Percentiles rank a stretch among this genome's conserved stretches.
Conservation (phyloP, 2,888 invertebrate genomes). For the Azorinus chamasolen region DNA sequence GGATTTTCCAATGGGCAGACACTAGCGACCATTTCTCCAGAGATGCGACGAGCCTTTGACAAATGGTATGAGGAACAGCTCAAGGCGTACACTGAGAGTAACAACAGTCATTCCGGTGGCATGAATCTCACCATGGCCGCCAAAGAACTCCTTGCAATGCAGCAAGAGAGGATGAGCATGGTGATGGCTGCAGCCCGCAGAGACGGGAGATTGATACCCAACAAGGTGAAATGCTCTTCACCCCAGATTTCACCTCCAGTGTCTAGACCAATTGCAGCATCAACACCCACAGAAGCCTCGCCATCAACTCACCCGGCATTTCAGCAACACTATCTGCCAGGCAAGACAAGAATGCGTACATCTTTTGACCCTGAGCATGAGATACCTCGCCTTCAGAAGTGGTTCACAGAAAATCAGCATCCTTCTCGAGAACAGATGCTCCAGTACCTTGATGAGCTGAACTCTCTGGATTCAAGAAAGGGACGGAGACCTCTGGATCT, state of each 20-base stretch:
- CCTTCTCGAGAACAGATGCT: conserved; percentile 98
- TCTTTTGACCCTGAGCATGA: conserved; percentile 99
- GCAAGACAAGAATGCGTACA: conserved; percentile 93
- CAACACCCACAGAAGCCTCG: conserved; percentile 50
- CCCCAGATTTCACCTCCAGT: conserved; percentile 41
- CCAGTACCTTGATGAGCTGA: conserved; percentile 97
- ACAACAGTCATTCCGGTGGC: conserved; percentile 34
- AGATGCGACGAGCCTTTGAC: conserved; percentile 95
- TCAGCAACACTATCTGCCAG: conserved; percentile 61
- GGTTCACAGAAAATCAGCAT: conserved; percentile 99
- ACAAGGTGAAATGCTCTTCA: conserved; percentile 16
- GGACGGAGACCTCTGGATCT: conserved; percentile 97
- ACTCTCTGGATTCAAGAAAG: conserved; percentile 93
- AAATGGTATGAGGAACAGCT: conserved; percentile 92
- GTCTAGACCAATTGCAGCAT: conserved; percentile 53
- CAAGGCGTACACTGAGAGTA: conserved; percentile 45
- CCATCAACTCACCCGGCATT: conserved; percentile 55
- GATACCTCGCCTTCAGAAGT: conserved; percentile 97
- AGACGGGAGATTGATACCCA: not conserved
- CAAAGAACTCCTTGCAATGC: conserved; percentile 50
- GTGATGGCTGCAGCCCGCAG: conserved; percentile 8
- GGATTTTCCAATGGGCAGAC: conserved; percentile 93
- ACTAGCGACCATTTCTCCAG: conserved; percentile 90
- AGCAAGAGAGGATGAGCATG: conserved; percentile 43
- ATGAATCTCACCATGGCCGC: conserved; percentile 59